Evolutionary conservation across 2,888 invertebrate species (phyloP).

Genomic region (Dolichopus griseipennis): DNA sequence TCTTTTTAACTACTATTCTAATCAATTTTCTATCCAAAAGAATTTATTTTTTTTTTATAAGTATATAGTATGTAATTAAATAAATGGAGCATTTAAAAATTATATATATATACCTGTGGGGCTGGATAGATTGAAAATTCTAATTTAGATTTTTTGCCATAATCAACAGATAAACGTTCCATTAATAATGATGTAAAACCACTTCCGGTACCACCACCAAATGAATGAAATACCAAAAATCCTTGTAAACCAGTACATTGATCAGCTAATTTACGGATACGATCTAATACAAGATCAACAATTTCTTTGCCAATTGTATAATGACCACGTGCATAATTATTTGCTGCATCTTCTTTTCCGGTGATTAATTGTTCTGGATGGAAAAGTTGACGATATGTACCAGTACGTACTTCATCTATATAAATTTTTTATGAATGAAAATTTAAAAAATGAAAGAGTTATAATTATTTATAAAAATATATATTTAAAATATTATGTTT

Average conservation of each 20-base stretch:
- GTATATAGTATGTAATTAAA: no score
- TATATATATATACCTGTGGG: conserved; percentile 60
- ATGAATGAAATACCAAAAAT: conserved; percentile 88
- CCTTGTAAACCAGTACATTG: conserved; percentile 81
- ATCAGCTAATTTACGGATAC: conserved; percentile 73
- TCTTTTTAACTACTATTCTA: no score
- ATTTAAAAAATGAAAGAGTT: not conserved
- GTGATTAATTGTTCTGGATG: conserved; percentile 89
- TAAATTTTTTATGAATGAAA: conserved; percentile 16
- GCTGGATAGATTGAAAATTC: conserved; percentile 94
- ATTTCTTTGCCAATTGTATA: conserved; percentile 89
- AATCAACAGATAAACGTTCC: conserved; percentile 86
- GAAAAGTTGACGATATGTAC: conserved; percentile 74
- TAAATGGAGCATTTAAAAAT: no score
- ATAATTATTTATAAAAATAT: no score
- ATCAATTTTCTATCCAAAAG: no score
- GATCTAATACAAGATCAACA: conserved; percentile 72
- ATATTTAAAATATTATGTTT: no score
- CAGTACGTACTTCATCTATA: conserved; percentile 70
- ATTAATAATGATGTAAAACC: conserved; percentile 88
- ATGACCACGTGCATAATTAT: conserved; percentile 91
- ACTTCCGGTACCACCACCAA: conserved; percentile 83
- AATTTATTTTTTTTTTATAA: no score
- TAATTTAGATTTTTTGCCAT: conserved; percentile 87
- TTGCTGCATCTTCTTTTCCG: conserved; percentile 88